Evolutionary conservation across 1,140 invertebrate genomes (phyloP), one percentile per base, ranked within the genome.

Genomic region (Drosophila murphyi): DNA sequence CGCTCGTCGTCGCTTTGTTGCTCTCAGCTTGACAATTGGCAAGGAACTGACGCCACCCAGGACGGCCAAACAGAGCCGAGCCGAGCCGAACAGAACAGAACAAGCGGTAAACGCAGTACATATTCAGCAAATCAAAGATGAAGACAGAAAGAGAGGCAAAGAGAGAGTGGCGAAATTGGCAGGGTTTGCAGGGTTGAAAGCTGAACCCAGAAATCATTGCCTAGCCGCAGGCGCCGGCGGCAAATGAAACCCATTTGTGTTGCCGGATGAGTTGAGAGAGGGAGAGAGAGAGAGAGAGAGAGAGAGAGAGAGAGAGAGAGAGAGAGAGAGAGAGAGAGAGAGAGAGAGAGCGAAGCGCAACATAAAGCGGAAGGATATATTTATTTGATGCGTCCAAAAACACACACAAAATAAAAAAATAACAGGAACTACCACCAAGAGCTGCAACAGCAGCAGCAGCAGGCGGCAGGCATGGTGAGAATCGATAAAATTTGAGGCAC

Each of bases 301-400:
- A 1, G 20, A 20, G 20, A 20, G 20, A 20, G 20, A 20, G 20
- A 20, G 20, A n/a, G n/a, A n/a, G 20, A 20, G 20, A 20, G 20
- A 20, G 20, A 1, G 20, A 20, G 20, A 20, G 20, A 20, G 20
- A 2, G 20, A 20, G 20, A 20, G 20, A 2, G 20, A 20, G 20
- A 20, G 20, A 20, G 20, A 20, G 20, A 20, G 20, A 20, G 20
- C 20, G 1, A 1, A 81, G 77, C 67, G 82, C 82, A 76, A 65
- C 78, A 88, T 82, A 88, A 87, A 88, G 82, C 82, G 83, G 83
- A 87, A 88, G 82, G 82, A 87, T 88, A 89, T 88, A 88, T 88
- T 88, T 88, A 88, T 82, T 72, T 73, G 85, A 87, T 87, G 82
- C 79, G 82, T 77, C 28, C 54, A 67, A 64, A 39, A 20, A 20